Evolutionary conservation across 2,888 invertebrate species (phyloP).

Genomic region (Diarsia brunnea): DNA sequence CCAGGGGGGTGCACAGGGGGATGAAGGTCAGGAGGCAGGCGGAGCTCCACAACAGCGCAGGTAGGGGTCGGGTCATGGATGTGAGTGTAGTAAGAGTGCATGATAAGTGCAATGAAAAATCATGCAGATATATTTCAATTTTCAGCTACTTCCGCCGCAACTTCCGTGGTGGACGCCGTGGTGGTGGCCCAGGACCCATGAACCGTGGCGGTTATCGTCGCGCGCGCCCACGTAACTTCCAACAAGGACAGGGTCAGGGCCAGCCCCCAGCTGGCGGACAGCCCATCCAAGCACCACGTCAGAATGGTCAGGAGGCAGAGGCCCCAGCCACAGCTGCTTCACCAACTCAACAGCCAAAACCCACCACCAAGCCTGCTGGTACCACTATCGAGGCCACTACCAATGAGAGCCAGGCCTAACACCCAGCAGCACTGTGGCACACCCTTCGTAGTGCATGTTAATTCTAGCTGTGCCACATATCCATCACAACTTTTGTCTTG

Average conservation of each 20-base stretch:
- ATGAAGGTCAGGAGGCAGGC: constrained; percentile 85
- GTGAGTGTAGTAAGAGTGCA: not conserved
- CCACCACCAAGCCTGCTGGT: constrained; percentile 81
- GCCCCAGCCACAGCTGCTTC: constrained; percentile 72
- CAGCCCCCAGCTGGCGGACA: constrained; percentile 58
- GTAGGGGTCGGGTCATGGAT: constrained; percentile 68
- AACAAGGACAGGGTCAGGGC: constrained; percentile 73
- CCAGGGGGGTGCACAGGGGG: constrained; percentile 87
- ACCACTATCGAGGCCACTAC: constrained; percentile 87
- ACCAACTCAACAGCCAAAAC: constrained; percentile 79
- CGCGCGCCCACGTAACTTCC: constrained; percentile 83
- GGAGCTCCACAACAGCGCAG: constrained; percentile 87
- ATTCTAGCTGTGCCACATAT: constrained; percentile 82
- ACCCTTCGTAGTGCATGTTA: constrained; percentile 82
- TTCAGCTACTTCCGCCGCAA: constrained; percentile 94
- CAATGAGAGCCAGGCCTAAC: constrained; percentile 89
- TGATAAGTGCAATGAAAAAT: not conserved
- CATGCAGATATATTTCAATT: not conserved
- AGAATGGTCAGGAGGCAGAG: constrained; percentile 82
- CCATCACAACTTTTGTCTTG: constrained; percentile 78
- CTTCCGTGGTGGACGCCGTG: constrained; percentile 93
- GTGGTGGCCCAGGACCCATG: constrained; percentile 84
- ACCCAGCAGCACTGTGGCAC: constrained; percentile 77
- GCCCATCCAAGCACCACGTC: constrained; percentile 73
- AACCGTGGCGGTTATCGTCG: constrained; percentile 86